Evolutionary conservation across 2,797 vertebrate genomes (phyloP).

Genomic region (Staurois parvus): DNA sequence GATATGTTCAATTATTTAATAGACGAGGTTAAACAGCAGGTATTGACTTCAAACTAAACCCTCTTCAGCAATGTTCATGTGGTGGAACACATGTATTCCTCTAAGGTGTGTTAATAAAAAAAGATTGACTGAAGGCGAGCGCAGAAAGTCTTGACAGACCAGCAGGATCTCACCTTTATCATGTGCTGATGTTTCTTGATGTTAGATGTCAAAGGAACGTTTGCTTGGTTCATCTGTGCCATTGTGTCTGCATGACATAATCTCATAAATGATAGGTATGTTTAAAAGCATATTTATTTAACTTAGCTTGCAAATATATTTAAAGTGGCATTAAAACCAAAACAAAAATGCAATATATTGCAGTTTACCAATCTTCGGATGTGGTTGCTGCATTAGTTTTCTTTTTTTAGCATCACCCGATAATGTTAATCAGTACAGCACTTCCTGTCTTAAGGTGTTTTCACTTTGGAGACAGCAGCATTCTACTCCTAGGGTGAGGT

Average conservation of each 20-base stretch:
- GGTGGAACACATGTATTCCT: constrained; percentile 50
- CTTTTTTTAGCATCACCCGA: too few relatives aligned
- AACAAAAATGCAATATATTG: too few relatives aligned
- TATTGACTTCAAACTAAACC: constrained; percentile 67
- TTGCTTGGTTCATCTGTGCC: background rate
- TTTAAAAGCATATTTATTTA: background rate
- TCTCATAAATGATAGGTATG: background rate
- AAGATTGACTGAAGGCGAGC: constrained; percentile 28
- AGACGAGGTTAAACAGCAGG: constrained; percentile 69
- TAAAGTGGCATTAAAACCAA: too few relatives aligned
- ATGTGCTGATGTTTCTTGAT: constrained; percentile 15
- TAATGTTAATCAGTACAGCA: too few relatives aligned
- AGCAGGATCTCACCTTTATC: constrained; percentile 12
- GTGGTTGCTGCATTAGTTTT: too few relatives aligned
- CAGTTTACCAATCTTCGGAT: too few relatives aligned
- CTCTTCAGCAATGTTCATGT: constrained; percentile 63
- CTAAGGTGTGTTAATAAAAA: background rate
- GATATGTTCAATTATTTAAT: constrained; percentile 73
- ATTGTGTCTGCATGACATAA: background rate
- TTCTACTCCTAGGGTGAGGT: too few relatives aligned
- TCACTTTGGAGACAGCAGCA: too few relatives aligned
- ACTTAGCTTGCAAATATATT: background rate
- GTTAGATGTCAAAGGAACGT: background rate
- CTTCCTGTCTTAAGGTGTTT: too few relatives aligned
- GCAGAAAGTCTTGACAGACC: background rate